Evolutionary conservation across 2,113 vertebrate species (phyloP).

Genomic region (Oceanodroma tethys): DNA sequence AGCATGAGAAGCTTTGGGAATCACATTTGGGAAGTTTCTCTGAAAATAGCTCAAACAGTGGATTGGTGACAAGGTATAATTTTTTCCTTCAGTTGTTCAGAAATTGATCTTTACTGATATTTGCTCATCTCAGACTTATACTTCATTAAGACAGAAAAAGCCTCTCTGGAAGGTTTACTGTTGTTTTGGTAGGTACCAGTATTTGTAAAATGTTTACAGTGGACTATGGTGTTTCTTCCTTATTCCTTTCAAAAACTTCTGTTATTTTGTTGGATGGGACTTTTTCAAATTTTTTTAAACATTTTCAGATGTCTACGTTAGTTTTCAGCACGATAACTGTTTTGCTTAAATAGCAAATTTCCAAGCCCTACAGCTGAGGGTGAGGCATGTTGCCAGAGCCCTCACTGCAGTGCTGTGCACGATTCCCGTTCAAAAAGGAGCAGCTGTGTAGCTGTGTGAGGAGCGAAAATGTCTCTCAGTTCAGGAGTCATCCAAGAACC

Average conservation of each 20-base stretch:
- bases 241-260: neutral
- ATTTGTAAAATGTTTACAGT: neutral
- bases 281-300: neutral
- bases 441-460: slow-evolving; percentile 14
- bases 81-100: neutral
- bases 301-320: neutral
- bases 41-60: neutral
- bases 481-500: slow-evolving; percentile 38
- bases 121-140: neutral
- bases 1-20: neutral
- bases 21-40: neutral
- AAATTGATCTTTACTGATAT: neutral
- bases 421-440: slow-evolving; percentile 10
- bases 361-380: slow-evolving; percentile 19
- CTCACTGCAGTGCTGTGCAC: neutral
- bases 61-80: neutral
- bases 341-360: slow-evolving; percentile 42
- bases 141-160: neutral
- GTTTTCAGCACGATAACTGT: neutral
- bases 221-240: neutral
- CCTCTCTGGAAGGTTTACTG: neutral
- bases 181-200: neutral
- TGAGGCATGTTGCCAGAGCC: slow-evolving; percentile 12
- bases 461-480: slow-evolving; percentile 41
- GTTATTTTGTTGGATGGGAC: neutral